A percentile compares a stretch with the other conserved stretches of the same genome.
Conservation (phyloP, 2,888 invertebrate genomes). For the Buathra laborator region DNA sequence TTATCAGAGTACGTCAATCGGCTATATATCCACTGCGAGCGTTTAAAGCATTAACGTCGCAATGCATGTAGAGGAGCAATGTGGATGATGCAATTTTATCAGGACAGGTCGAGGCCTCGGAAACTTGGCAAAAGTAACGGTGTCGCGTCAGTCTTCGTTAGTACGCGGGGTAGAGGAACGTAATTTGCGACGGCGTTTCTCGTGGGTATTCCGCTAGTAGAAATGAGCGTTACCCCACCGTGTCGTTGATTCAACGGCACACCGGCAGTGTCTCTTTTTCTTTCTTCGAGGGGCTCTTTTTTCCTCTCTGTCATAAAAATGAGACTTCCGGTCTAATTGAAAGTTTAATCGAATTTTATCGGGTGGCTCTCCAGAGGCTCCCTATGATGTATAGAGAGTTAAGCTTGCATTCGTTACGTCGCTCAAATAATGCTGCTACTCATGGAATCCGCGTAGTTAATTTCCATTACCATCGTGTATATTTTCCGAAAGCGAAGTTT, state of each 20-base stretch:
- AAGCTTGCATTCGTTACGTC: neutral
- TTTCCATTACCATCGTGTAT: neutral
- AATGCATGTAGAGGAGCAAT: neutral
- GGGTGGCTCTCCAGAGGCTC: neutral
- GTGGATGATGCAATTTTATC: neutral
- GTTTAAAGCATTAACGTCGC: neutral
- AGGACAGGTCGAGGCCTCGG: neutral
- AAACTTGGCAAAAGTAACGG: constrained; percentile 23
- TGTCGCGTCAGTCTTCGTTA: constrained; percentile 26
- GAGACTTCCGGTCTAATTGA: constrained; percentile 36
- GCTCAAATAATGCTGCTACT: neutral
- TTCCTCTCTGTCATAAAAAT: neutral
- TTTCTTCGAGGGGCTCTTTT: neutral
- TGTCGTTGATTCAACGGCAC: constrained; percentile 17
- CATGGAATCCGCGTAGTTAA: neutral
- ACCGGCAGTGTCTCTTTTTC: neutral
- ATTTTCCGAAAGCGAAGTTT: neutral
- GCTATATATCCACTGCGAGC: too few species aligned
- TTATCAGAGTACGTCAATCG: neutral
- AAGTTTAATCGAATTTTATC: constrained; percentile 45
- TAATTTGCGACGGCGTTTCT: constrained; percentile 38
- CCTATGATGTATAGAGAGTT: neutral
- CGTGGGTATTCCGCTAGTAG: constrained; percentile 6
- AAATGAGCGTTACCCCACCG: neutral
- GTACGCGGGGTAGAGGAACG: constrained; percentile 16